A percentile compares a stretch with the other conserved stretches of the same genome.
Evolutionary conservation across 2,888 invertebrate genomes (phyloP).

Genomic region (Tortrix viridana): DNA sequence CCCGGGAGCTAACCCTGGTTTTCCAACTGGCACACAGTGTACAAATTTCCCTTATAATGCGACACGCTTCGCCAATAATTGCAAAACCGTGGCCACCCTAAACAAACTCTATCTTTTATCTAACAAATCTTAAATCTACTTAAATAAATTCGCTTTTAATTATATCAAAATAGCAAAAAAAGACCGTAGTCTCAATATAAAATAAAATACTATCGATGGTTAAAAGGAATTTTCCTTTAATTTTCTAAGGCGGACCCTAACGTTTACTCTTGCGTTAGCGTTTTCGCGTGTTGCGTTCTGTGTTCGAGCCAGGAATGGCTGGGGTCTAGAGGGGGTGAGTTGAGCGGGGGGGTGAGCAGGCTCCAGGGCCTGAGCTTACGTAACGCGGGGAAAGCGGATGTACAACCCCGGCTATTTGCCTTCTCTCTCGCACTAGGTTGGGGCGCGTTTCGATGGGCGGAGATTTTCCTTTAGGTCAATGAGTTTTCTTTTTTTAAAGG

Average conservation of each 20-base stretch:
- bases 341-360: conserved; percentile 60
- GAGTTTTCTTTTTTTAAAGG: background rate
- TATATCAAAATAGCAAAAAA: background rate
- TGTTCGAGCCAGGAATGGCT: conserved; percentile 25
- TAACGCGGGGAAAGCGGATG: conserved; percentile 81
- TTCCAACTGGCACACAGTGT: conserved; percentile 47
- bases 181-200: background rate
- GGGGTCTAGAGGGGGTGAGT: conserved; percentile 30
- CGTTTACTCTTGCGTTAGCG: conserved; percentile 15
- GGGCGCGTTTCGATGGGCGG: conserved; percentile 44
- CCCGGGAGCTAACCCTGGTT: conserved; percentile 35
- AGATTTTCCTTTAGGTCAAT: conserved; percentile 46
- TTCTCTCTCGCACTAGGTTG: conserved; percentile 68
- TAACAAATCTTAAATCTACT: background rate
- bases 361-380: conserved; percentile 81
- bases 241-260: background rate
- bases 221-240: conserved; percentile 7
- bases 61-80: background rate
- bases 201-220: background rate
- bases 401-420: conserved; percentile 61
- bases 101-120: background rate
- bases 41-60: conserved; percentile 16
- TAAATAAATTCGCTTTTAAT: background rate
- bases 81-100: background rate
- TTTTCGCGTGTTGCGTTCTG: conserved; percentile 24